These are phyloP conservation scores for Epizoanthus illoricatus DNA, from an alignment of 92 coral and sea anemone species.

Conservation along the genomic window DNA sequence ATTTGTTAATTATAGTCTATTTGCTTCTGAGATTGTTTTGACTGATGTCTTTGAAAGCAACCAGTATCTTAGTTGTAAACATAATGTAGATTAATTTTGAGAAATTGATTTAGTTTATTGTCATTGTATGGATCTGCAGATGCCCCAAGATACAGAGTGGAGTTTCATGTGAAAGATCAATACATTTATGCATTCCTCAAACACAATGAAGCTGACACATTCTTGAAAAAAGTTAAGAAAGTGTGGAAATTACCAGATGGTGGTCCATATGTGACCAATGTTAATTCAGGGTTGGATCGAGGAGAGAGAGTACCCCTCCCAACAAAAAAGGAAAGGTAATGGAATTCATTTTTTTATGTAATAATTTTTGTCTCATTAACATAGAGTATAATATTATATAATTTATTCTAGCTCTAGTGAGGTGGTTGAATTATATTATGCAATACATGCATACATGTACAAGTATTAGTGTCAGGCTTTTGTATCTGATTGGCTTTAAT, in stretches of 20 bases:
- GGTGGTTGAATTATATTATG: too few relatives aligned
- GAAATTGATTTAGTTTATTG: not conserved
- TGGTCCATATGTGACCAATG: conserved; percentile 60
- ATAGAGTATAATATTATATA: too few relatives aligned
- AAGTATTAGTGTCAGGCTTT: too few relatives aligned
- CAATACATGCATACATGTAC: too few relatives aligned
- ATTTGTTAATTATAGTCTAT: too few relatives aligned
- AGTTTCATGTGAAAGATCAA: conserved; percentile 61
- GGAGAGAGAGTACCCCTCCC: conserved; percentile 86
- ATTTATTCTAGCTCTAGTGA: too few relatives aligned
- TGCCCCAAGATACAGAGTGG: conserved; percentile 73
- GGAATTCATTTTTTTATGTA: not conserved
- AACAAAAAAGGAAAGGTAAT: conserved; percentile 77
- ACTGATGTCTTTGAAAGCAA: too few relatives aligned
- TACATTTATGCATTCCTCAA: conserved; percentile 58
- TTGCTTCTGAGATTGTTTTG: too few relatives aligned
- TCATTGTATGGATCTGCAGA: conserved; percentile 36
- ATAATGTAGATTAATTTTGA: too few relatives aligned
- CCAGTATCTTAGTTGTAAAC: too few relatives aligned
- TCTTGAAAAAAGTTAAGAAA: conserved; percentile 50
- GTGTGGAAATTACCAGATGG: conserved; percentile 63
- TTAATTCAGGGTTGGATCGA: conserved; percentile 73
- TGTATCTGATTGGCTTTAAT: too few relatives aligned
- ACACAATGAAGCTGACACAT: conserved; percentile 41
- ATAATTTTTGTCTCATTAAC: too few relatives aligned